Percentiles rank a stretch among this genome's conserved stretches.
phyloP scores from a whole-genome alignment of 1,140 invertebrate species.

The Hycleus phaleratus region DNA sequence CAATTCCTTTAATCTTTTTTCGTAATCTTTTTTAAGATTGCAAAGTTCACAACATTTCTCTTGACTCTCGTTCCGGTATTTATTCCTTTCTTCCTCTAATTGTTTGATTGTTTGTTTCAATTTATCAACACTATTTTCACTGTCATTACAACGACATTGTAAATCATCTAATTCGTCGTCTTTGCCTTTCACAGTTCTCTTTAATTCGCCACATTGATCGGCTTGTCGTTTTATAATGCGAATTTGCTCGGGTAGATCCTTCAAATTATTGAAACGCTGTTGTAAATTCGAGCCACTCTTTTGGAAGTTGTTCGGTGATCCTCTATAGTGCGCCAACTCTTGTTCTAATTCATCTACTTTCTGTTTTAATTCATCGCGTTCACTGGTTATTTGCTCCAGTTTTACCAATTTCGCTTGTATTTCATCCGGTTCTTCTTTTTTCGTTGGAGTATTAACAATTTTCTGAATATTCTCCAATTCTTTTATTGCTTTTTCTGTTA shows the following conservation, averaged over 20 bases:
- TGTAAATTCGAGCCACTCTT: too few relatives aligned
- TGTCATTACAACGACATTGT: neutral
- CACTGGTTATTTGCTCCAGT: constrained; percentile 21
- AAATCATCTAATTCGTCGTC: neutral
- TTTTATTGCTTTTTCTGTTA: too few relatives aligned
- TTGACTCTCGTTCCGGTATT: constrained; percentile 17
- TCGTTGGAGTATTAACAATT: too few relatives aligned
- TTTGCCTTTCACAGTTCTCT: neutral
- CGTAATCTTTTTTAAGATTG: constrained; percentile 31
- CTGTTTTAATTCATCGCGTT: constrained; percentile 22
- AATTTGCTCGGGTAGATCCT: constrained; percentile 21
- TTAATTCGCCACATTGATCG: constrained; percentile 15
- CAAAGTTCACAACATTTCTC: constrained; percentile 26
- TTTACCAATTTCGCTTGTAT: neutral
- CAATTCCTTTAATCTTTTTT: constrained; percentile 30
- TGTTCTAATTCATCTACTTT: constrained; percentile 24
- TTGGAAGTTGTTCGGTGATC: constrained; percentile 13
- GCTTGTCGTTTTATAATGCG: constrained; percentile 6
- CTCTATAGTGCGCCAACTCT: constrained; percentile 19
- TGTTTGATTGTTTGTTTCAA: constrained; percentile 14
- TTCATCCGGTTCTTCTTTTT: too few relatives aligned
- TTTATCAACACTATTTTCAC: constrained; percentile 15
- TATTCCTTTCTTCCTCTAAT: neutral
- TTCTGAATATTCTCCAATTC: too few relatives aligned
- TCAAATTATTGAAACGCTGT: neutral